A percentile compares a stretch with the other conserved stretches of the same genome.
Conservation (phyloP, 2,797 vertebrate species). For the Diplodus puntazzo region DNA sequence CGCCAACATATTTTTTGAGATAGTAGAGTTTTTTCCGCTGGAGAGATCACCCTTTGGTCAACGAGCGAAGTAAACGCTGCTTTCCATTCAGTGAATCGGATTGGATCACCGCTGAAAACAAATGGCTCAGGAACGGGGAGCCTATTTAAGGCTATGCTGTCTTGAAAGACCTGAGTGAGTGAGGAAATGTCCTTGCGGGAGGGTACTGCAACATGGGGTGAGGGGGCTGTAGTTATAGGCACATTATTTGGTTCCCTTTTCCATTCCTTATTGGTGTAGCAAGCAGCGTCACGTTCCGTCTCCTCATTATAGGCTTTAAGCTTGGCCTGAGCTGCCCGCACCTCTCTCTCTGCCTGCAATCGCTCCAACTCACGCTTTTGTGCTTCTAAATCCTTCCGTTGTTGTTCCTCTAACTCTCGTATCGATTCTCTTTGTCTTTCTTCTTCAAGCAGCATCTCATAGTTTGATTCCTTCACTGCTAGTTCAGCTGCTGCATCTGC, state of each 20-base stretch:
- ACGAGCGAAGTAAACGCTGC: background rate
- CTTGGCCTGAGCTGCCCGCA: background rate
- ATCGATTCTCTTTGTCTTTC: background rate
- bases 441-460: background rate
- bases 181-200: background rate
- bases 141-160: background rate
- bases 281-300: background rate
- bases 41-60: background rate
- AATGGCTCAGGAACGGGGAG: background rate
- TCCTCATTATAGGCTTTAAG: background rate
- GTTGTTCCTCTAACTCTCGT: background rate
- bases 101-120: background rate
- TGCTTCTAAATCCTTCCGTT: background rate
- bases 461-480: background rate
- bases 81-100: background rate
- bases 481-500: background rate
- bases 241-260: background rate
- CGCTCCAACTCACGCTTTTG: background rate
- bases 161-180: background rate
- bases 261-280: background rate
- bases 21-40: slow-evolving; percentile 3
- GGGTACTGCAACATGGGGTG: background rate
- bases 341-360: background rate
- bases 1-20: background rate
- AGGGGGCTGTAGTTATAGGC: background rate